Percentiles rank a stretch among this genome's conserved stretches.
phyloP scores from a whole-genome alignment of 1,140 invertebrate genomes.

The Drosophila seguyi region DNA sequence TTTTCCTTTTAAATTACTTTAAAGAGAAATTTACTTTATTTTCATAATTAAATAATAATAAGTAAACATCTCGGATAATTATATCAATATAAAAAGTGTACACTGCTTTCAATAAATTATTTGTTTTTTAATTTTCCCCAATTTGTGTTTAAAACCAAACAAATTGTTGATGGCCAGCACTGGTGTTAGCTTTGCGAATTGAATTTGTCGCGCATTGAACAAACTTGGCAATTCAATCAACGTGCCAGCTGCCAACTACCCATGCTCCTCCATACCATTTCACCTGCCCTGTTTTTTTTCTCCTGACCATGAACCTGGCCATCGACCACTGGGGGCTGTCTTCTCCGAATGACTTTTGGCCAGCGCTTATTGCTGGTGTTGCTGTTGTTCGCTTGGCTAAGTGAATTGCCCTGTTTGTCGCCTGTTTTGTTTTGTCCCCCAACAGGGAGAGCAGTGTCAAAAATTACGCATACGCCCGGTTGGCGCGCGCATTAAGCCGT shows the following conservation, averaged over 20 bases:
- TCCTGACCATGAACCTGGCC: constrained; percentile 36
- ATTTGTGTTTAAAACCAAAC: background rate
- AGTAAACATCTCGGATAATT: no score
- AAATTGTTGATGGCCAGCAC: background rate
- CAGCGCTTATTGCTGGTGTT: constrained; percentile 9
- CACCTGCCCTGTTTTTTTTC: constrained; percentile 5
- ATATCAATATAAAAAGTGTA: background rate
- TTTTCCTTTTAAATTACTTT: background rate
- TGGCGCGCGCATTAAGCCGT: constrained; percentile 39
- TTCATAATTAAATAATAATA: background rate
- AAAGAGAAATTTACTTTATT: background rate
- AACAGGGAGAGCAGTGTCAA: constrained; percentile 22
- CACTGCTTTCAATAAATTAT: background rate
- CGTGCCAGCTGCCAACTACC: constrained; percentile 22
- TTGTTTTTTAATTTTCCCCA: background rate
- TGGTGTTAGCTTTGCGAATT: constrained; percentile 23
- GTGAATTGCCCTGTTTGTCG: constrained; percentile 49
- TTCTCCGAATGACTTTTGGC: constrained; percentile 25
- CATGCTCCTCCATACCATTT: background rate
- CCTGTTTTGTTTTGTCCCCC: constrained; percentile 4
- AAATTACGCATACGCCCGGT: constrained; percentile 56
- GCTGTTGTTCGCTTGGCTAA: constrained; percentile 43
- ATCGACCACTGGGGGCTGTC: constrained; percentile 9
- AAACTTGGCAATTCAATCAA: constrained; percentile 73
- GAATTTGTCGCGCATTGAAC: constrained; percentile 65